Percentiles rank a stretch among this genome's conserved stretches.
Evolutionary conservation across 2,797 vertebrate genomes (phyloP).

Genomic region (Geotrypetes seraphini): DNA sequence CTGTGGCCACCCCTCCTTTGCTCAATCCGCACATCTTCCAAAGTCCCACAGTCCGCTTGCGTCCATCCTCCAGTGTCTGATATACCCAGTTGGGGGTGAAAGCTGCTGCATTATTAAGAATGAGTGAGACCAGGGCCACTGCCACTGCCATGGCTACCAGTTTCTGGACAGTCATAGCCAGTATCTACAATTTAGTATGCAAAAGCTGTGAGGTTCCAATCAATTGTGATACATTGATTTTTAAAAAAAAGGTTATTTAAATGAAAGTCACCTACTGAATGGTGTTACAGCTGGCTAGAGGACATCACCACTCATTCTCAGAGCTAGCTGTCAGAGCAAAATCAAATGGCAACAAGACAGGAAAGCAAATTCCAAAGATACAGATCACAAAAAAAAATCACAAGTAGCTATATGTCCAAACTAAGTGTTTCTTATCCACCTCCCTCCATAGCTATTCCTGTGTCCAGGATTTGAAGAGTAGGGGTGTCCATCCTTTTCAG

Average conservation of each 20-base stretch:
- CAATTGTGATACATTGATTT: conserved; percentile 33
- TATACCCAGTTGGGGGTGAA: conserved; percentile 93
- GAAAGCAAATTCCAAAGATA: conserved; percentile 31
- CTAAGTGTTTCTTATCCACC: conserved; percentile 70
- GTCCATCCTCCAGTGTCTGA: conserved; percentile 82
- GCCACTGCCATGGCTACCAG: conserved; percentile 83
- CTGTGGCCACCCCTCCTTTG: conserved; percentile 42
- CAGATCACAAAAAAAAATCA: background rate
- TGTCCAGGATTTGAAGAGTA: conserved; percentile 41
- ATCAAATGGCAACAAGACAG: conserved; percentile 5
- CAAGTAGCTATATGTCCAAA: no score
- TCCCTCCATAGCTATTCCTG: conserved; percentile 67
- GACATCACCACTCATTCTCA: conserved; percentile 94
- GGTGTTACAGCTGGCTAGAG: conserved; percentile 67
- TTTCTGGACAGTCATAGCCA: conserved; percentile 81
- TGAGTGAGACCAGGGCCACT: conserved; percentile 84
- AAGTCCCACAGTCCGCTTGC: conserved; percentile 84
- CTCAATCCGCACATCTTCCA: conserved; percentile 83
- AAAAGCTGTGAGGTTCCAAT: conserved; percentile 26
- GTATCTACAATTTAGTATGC: conserved; percentile 8
- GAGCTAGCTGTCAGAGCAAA: conserved; percentile 33
- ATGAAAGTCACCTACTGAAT: background rate
- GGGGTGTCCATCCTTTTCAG: conserved; percentile 67
- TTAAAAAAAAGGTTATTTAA: conserved; percentile 13
- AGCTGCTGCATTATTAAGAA: conserved; percentile 88